Evolutionary conservation across 1,140 invertebrate genomes (phyloP).

Genomic region (Phortica variegata): DNA sequence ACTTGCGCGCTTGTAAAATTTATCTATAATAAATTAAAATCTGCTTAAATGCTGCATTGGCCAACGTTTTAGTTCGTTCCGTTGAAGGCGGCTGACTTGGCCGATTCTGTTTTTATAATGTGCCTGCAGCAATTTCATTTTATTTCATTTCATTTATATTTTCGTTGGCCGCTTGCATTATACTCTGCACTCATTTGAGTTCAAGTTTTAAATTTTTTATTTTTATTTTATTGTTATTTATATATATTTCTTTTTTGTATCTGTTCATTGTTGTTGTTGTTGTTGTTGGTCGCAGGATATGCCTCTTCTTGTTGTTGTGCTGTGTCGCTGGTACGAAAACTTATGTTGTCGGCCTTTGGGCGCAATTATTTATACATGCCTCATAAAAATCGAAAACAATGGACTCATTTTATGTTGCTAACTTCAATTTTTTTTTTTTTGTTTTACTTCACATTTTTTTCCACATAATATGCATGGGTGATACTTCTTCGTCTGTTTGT

Average conservation of each 20-base stretch:
- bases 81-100: no score
- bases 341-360: slow-evolving; percentile 54
- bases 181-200: no score
- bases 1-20: slow-evolving; percentile 24
- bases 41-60: slow-evolving; percentile 45
- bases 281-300: slow-evolving; percentile 12
- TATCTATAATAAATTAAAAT: slow-evolving; percentile 57
- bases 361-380: slow-evolving; percentile 55
- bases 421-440: no score
- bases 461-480: no score
- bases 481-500: no score
- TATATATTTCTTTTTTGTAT: slow-evolving; percentile 5
- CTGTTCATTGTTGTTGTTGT: slow-evolving; percentile 9
- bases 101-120: no score
- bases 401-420: slow-evolving; percentile 15
- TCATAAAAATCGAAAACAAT: slow-evolving; percentile 55
- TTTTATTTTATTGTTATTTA: slow-evolving; percentile 36
- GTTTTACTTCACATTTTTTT: no score
- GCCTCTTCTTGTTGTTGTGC: slow-evolving; percentile 28
- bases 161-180: neutral
- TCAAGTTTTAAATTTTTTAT: no score
- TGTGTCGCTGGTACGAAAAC: slow-evolving; percentile 47
- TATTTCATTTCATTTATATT: neutral
- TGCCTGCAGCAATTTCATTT: slow-evolving; percentile 12
- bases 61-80: no score